Evolutionary conservation across 2,797 vertebrate species (phyloP), one percentile per base, ranked within the genome.

Genomic region (Pipistrellus pipistrellus): DNA sequence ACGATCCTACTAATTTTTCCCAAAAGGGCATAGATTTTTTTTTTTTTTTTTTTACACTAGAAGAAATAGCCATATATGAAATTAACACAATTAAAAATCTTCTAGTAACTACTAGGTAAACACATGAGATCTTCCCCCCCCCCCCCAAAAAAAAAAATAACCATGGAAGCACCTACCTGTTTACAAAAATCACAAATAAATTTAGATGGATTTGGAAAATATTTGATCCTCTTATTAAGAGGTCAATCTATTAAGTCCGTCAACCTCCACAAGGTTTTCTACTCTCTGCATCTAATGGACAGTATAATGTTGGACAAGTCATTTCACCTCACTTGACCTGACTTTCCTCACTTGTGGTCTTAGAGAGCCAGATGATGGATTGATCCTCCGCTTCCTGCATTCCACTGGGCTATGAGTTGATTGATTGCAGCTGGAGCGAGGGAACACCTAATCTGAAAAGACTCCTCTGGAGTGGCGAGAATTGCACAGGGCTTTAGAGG

Each of bases 1-100:
- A 68, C 35, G 38, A 71, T 75, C 48, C 17, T 59, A 35, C 9
- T 55, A 53, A 76, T 87, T 55, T 92, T 44, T 25, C 30, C 17
- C 73, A 83, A 87, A 93, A 94, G 89, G 20, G 41, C 14, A n/a
- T 35, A 44, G 23, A 30, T 77, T 53, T 92, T 68, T 92, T 59
- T 93, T 53, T 77, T 53, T 90, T 68, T 92, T 59, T 89, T 82
- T 73, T 25, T 53, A 84, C 1, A 35, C 35, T 80, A 80, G 57
- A 91, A 62, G 85, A 88, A 91, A 89, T 9, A 32, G 17, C 44
- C 41, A 72, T 14, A 87, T 10, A 44, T 41, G 10, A 80, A 92
- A 10, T 30, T 66, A 83, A 80, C 15, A 71, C 23, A 80, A 86
- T 77, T 12, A 32, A 68, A 95, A 87, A 69, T 71, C 53, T 89